Base-by-base conservation (phyloP, 2,888 invertebrate species). In the Drosophila anomalata region DNA sequence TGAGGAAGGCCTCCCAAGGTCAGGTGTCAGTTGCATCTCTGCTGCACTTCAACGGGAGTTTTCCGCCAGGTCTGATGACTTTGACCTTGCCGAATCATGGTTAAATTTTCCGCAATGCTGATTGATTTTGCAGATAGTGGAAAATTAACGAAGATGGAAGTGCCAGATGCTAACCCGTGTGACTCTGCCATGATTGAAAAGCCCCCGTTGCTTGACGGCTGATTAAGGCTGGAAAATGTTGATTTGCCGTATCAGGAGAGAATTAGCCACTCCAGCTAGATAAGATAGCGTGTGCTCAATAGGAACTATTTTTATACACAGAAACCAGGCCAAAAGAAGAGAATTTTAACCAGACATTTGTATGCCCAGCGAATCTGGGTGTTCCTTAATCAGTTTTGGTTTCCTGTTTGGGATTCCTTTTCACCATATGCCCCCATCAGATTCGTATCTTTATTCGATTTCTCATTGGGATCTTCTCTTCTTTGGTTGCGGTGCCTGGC, bases 11-110 rank as follows among this genome's bases (percentile, higher is more conserved):
- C 33, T 41, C 9, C 8, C 50, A 72, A 52, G 73, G 73, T 62
- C 52, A 47, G 46, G 17, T 44, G 50, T 47, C 47, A 52, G 46
- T 31, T 4, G 14, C 36, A 60, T 39, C 73, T 58, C 67, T 41
- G 39, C 14, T 41, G 26, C 29, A 39, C 58, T 42, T 65, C 58
- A 57, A 48, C 53, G 53, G 44, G 50, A 61, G 60, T 54, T 53
- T 47, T 14, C 36, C 26, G 44, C 33, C 51, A 33, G 72, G 75
- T 80, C 63, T 73, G 55, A 81, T 78, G 69, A 52, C 53, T 75
- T 76, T 81, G 73, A 84, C 81, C 79, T 60, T 31, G 26, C 54
- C 42, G 22, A 26, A 62, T 60, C 39, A 56, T 65, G 57, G 33
- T 62, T 24, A 48, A 12, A 48, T 57, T 60, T 57, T 44, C 26